Base-by-base conservation (phyloP, 2,797 vertebrate genomes). In the Pipistrellus pipistrellus region DNA sequence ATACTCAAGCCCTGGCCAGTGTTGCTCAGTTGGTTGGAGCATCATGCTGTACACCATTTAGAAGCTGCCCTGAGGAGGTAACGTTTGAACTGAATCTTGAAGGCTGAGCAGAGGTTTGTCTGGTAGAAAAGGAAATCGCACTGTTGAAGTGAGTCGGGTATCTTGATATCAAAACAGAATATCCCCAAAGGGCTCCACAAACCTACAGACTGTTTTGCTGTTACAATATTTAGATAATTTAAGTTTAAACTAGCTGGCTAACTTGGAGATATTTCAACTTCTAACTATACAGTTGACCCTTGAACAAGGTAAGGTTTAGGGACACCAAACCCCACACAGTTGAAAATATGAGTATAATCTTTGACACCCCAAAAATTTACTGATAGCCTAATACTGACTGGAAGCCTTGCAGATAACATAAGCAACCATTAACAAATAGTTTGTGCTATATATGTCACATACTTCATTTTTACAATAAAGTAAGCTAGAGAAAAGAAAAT, bases 91-190 rank as follows among this genome's bases (percentile, higher is more conserved):
- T 73, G 32, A 93, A 80, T 59, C 48, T 77, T 86, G 30, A 89
- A 77, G 48, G 25, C 84, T 68, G 18, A 87, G 17, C 44, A 82
- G n/a, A 13, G 46, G 55, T 82, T 94, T 85, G 13, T 23, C 81
- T 53, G 30, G 55, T 88, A 32, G 14, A 38, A 88, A 95, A 78
- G 25, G 68, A 88, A 88, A 59, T 53, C 88, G 78, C 3, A 18
- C 48, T 85, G 88, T 88, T 35, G 38, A 62, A 93, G 48, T 82
- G 48, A 90, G 44, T 69, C 75, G 68, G 32, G 27, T 71, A 18
- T 85, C 90, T 87, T 88, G 38, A 53, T 30, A 77, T 35, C 35
- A 69, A 73, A 93, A 96, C 6, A 82, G 38, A 78, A 76, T 53
- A 35, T 51, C 82, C 57, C 32, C 78, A 81, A 93, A 91, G 41